Evolutionary conservation across 2,797 vertebrate species (phyloP), one percentile per base, ranked within the genome.

Genomic region (Cynodonichthys magdalenae): DNA sequence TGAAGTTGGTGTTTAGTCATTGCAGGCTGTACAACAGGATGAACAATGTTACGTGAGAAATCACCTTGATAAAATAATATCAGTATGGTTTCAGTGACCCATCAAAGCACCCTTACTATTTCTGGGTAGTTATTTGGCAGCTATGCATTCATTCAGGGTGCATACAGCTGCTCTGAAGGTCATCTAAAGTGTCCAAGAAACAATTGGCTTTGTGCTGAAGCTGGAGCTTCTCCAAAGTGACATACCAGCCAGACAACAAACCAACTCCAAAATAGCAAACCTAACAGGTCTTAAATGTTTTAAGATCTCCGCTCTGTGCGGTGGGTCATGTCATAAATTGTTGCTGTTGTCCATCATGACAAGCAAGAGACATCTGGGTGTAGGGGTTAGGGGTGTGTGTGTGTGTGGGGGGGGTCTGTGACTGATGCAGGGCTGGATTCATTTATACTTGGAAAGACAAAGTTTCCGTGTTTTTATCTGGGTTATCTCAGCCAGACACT

Each of bases 81-180:
- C 24, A 27, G 12, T 50, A 27, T 10, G 46, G 27, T 60, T 75
- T 57, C 8, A 52, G 6, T 54, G 54, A 56, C 53, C 60, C 6
- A 15, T 68, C 15, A 69, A 42, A 69, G 63, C 15, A 18, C 47
- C 5, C 5, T 2, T 14, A 27, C 7, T 68, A 19, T 44, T 42
- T 56, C 34, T 1, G 4, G 42, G 45, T 66, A 27, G 55, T 69
- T 56, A 34, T 45, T 42, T 60, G 62, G 59, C 50, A 29, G 45
- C 19, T 10, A 9, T 57, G 59, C 31, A 74, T 69, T 72, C 45
- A 59, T 59, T 19, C 51, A 28, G 52, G 51, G 52, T 62, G 31
- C 3, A 29, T n/a, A 66, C 83, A 82, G 87, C 90, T 86, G 82
- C 82, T 34, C 31, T 87, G 82, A 94, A 93, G 92, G 92, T 93